Conservation (phyloP, 2,797 vertebrate species). For the Arremon aurantiirostris region DNA sequence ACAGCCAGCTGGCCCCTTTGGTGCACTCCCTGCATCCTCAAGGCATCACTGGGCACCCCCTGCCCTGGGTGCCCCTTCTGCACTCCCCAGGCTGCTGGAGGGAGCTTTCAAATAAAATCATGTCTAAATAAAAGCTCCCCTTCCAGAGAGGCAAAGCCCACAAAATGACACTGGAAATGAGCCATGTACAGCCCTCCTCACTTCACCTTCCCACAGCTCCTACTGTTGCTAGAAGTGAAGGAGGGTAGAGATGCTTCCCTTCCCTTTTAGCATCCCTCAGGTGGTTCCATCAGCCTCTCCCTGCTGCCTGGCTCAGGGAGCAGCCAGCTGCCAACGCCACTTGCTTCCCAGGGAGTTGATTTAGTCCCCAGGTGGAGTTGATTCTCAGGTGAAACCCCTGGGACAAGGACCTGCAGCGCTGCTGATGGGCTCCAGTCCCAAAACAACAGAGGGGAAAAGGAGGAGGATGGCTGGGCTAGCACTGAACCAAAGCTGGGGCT, state of each 20-base stretch:
- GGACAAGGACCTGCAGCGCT: not conserved
- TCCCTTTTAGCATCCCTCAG: not conserved
- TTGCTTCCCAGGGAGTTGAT: not conserved
- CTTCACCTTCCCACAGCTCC: fast-evolving
- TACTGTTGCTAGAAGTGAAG: fast-evolving
- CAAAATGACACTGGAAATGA: not conserved
- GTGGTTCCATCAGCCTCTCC: not conserved
- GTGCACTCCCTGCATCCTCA: not conserved
- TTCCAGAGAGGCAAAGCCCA: not conserved
- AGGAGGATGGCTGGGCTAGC: not conserved
- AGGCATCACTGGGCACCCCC: not conserved
- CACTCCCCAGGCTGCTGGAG: not conserved
- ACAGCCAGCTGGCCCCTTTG: not conserved
- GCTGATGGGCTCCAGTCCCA: fast-evolving
- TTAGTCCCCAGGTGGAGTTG: not conserved
- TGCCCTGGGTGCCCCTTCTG: not conserved
- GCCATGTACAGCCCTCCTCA: fast-evolving
- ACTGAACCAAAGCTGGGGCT: not conserved
- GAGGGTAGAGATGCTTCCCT: fast-evolving
- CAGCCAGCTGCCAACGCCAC: not conserved
- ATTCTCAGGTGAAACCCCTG: not conserved
- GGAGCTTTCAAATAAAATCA: fast-evolving
- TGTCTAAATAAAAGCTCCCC: not conserved
- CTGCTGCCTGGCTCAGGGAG: not conserved
- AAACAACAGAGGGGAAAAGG: not conserved